These are phyloP conservation scores for Nothoprocta perdicaria DNA, from an alignment of 2,113 vertebrate species.

Conservation along the genomic window DNA sequence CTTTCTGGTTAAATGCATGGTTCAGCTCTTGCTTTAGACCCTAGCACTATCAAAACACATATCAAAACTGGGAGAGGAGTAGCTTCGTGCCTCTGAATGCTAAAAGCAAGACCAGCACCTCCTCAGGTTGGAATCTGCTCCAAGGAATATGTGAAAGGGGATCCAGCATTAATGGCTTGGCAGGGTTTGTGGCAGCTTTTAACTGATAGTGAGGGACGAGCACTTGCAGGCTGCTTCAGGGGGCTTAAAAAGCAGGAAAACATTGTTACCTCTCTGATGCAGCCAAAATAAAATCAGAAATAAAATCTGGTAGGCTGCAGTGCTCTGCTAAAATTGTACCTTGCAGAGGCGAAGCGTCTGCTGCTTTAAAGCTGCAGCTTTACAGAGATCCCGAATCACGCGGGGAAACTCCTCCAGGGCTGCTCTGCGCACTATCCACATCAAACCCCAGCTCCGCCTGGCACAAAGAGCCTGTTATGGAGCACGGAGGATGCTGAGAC, in stretches of 20 bases:
- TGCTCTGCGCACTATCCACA: background rate
- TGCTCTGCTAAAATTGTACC: background rate
- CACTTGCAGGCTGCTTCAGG: background rate
- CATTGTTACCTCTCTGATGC: background rate
- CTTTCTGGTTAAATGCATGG: background rate
- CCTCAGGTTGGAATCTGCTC: background rate
- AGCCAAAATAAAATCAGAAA: background rate
- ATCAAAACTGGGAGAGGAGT: fast-evolving
- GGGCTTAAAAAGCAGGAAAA: background rate
- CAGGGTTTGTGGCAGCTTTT: background rate
- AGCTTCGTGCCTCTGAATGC: background rate
- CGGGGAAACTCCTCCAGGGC: background rate
- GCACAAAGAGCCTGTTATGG: background rate
- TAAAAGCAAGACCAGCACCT: background rate
- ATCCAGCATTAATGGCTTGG: background rate
- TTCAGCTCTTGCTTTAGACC: background rate
- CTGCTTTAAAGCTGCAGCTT: fast-evolving
- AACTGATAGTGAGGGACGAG: background rate
- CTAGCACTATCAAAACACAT: background rate
- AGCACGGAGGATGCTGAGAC: background rate
- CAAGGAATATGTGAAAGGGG: too few relatives aligned
- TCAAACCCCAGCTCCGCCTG: background rate
- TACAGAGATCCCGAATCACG: background rate
- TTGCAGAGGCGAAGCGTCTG: fast-evolving
- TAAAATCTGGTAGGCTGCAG: background rate